phyloP scores from a whole-genome alignment of 2,888 invertebrate genomes.

The Biston stratarius region DNA sequence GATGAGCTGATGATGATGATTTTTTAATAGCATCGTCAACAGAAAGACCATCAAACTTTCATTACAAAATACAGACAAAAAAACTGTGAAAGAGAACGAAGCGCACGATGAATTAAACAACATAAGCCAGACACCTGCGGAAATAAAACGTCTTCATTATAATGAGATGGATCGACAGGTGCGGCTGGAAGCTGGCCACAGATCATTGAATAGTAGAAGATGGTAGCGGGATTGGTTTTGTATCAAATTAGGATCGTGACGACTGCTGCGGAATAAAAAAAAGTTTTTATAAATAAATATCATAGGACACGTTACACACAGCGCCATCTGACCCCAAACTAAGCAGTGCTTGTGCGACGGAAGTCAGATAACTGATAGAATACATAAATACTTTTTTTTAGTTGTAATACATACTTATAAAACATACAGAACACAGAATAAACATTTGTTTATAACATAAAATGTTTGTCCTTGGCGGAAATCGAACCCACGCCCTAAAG shows the following conservation, averaged over 20 bases:
- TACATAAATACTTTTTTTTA: no score
- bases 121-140: conserved; percentile 81
- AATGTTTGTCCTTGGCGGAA: no score
- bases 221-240: conserved; percentile 48
- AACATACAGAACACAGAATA: no score
- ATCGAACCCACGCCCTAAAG: no score
- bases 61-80: conserved; percentile 49
- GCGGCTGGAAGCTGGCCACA: conserved; percentile 64
- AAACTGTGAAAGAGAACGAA: conserved; percentile 81
- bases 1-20: no score
- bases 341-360: no score
- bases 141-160: conserved; percentile 83
- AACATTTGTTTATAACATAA: no score
- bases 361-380: no score
- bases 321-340: no score
- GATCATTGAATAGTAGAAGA: conserved; percentile 49
- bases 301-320: no score
- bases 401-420: no score
- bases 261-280: conserved; percentile 1
- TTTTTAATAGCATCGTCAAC: neutral
- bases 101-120: conserved; percentile 83
- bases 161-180: conserved; percentile 78
- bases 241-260: conserved; percentile 46
- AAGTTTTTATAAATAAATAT: no score
- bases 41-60: conserved; percentile 2